Base-by-base conservation (phyloP, 2,888 invertebrate species). In the Nemotelus nigrinus region DNA sequence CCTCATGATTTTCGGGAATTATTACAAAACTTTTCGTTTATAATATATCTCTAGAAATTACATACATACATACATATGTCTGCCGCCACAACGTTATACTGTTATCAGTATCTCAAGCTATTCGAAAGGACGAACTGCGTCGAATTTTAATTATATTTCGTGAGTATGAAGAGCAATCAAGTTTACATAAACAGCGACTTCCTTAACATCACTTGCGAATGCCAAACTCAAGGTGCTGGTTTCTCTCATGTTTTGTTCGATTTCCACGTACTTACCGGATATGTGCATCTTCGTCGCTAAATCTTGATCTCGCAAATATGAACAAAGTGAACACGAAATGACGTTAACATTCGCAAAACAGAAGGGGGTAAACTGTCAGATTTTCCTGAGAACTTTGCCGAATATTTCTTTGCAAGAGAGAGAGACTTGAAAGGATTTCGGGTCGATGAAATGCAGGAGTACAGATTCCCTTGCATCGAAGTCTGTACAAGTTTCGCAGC, bases 111-210 rank as follows among this genome's bases (percentile, higher is more conserved):
- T 68, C 43, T 50, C 2, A 50, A 50, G 25, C 48, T 39, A 43
- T 25, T 25, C 25, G 25, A 25, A 25, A 25, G 25, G 25, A 3
- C 63, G 5, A 41, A 41, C 47, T n/a, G 48, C 39, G n/a, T 39
- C 53, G 45, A 44, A 55, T 71, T 57, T 55, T 55, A 71, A 71
- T 71, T 71, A 71, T 55, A 55, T 57, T 71, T 71, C 71, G 7
- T 8, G 71, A 43, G 57, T 71, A 55, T 71, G 71, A 57, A 71
- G 44, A 71, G 71, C 71, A 57, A 71, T 71, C 57, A 71, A 71
- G 10, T 71, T 57, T 53, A 57, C 71, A 71, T 71, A 71, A 55
- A 71, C 57, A 71, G 55, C 2, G 44, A 43, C 44, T 7, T 68
- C 53, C 43, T 55, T 70, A 55, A 45, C 53, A 57, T 71, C 55